These are phyloP conservation scores for Hoplodrina blanda DNA, from an alignment of 2,888 invertebrate genomes.

Conservation along the genomic window DNA sequence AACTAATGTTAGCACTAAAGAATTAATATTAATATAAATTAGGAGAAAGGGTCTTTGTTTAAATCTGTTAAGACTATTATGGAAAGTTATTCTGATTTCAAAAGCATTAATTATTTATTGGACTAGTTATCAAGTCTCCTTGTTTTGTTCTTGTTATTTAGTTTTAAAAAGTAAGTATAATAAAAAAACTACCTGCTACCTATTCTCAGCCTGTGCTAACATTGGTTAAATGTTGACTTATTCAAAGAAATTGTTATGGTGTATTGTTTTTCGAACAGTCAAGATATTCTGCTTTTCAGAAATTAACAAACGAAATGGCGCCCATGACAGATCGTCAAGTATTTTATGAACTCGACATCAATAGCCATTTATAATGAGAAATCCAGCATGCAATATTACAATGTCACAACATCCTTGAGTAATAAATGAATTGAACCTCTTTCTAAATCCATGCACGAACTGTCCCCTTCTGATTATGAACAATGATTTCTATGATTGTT, in stretches of 20 bases:
- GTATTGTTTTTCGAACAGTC: too few relatives aligned
- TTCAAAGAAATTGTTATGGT: background rate
- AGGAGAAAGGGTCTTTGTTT: background rate
- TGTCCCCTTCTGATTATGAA: slow-evolving; percentile 1
- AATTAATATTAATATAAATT: background rate
- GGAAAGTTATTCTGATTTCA: too few relatives aligned
- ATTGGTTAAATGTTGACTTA: slow-evolving; percentile 24
- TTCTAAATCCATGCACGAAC: slow-evolving; percentile 25
- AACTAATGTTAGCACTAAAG: slow-evolving; percentile 20
- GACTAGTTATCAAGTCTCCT: background rate
- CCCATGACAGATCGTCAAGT: background rate
- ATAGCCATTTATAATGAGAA: slow-evolving; percentile 1
- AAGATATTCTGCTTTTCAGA: background rate
- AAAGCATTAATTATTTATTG: too few relatives aligned
- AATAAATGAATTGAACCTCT: background rate
- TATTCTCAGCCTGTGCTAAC: background rate
- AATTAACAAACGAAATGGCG: background rate
- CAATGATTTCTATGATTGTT: slow-evolving; percentile 37
- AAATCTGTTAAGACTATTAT: background rate
- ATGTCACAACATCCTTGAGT: background rate
- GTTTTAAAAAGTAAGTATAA: background rate
- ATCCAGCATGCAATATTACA: slow-evolving; percentile 17
- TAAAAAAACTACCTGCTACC: background rate
- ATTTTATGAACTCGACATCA: background rate
- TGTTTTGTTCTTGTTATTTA: background rate